These are phyloP conservation scores for Wiebesia pumilae DNA, from an alignment of 1,140 invertebrate genomes.

Conservation along the genomic window DNA sequence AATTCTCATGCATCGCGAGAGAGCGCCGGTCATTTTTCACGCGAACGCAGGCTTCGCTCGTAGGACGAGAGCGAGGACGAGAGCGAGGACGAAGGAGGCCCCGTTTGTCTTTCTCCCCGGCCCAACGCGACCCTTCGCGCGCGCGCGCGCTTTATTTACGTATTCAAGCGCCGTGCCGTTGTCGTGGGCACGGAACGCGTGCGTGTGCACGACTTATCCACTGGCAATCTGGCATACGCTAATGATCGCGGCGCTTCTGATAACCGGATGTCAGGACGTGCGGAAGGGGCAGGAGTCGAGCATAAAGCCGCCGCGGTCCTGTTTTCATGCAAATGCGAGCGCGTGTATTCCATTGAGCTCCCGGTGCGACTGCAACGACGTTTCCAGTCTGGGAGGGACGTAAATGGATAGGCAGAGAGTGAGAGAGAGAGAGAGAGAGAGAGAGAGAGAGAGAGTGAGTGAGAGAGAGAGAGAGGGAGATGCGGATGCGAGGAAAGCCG, in stretches of 20 bases:
- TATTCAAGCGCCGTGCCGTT: slow-evolving; percentile 35
- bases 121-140: background rate
- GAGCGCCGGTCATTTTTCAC: slow-evolving; percentile 49
- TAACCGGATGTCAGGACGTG: slow-evolving; percentile 57
- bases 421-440: too few relatives aligned
- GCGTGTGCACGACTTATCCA: slow-evolving; percentile 51
- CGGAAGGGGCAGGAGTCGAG: background rate
- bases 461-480: background rate
- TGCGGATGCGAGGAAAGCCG: background rate
- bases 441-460: background rate
- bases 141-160: slow-evolving; percentile 33
- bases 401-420: too few relatives aligned
- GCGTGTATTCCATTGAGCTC: background rate
- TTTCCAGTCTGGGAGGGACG: slow-evolving; percentile 5
- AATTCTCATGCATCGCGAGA: slow-evolving; percentile 48
- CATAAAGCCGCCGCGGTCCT: slow-evolving; percentile 47
- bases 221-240: slow-evolving; percentile 55
- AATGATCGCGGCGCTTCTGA: slow-evolving; percentile 58
- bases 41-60: slow-evolving; percentile 6
- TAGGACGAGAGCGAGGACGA: too few relatives aligned
- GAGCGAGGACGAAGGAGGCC: background rate
- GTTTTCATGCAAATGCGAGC: slow-evolving; percentile 56
- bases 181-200: background rate
- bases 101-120: background rate
- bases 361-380: background rate